A percentile compares a stretch with the other conserved stretches of the same genome.
Conservation (phyloP, 2,888 invertebrate genomes). For the Euzophera pinguis region DNA sequence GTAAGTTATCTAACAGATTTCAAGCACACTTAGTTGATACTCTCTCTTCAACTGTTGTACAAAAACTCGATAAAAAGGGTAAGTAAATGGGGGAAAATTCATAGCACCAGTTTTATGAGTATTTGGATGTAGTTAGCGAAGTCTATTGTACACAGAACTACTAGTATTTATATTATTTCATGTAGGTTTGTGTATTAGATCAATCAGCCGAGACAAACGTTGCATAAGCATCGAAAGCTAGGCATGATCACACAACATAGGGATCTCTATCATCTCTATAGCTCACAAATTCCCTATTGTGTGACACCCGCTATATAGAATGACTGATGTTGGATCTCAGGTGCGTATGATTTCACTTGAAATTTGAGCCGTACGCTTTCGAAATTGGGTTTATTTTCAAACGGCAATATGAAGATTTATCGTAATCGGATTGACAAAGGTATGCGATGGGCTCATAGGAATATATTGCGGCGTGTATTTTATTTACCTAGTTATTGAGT, state of each 20-base stretch:
- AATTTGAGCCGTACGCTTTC: slow-evolving; percentile 17
- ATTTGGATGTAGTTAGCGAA: too few relatives aligned
- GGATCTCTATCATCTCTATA: slow-evolving; percentile 22
- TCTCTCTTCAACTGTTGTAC: too few relatives aligned
- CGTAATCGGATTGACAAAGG: slow-evolving; percentile 47
- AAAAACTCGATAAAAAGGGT: too few relatives aligned
- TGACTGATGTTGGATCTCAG: slow-evolving; percentile 46
- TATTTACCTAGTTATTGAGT: slow-evolving; percentile 1
- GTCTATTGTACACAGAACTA: too few relatives aligned
- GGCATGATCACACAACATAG: slow-evolving; percentile 15
- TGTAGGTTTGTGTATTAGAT: too few relatives aligned
- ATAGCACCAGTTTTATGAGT: too few relatives aligned
- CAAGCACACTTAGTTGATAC: too few relatives aligned
- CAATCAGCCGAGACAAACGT: too few relatives aligned
- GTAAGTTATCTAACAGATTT: too few relatives aligned
- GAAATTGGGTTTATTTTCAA: slow-evolving; percentile 20
- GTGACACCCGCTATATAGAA: slow-evolving; percentile 36
- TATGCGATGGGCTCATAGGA: slow-evolving; percentile 27
- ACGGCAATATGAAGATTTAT: slow-evolving; percentile 30
- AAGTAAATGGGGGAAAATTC: too few relatives aligned
- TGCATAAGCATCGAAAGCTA: too few relatives aligned
- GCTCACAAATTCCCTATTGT: slow-evolving; percentile 4
- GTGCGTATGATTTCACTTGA: slow-evolving; percentile 29
- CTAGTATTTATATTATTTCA: too few relatives aligned
- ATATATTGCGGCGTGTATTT: slow-evolving; percentile 12